phyloP scores from a whole-genome alignment of 2,797 vertebrate species.

The Sus cebifrons region DNA sequence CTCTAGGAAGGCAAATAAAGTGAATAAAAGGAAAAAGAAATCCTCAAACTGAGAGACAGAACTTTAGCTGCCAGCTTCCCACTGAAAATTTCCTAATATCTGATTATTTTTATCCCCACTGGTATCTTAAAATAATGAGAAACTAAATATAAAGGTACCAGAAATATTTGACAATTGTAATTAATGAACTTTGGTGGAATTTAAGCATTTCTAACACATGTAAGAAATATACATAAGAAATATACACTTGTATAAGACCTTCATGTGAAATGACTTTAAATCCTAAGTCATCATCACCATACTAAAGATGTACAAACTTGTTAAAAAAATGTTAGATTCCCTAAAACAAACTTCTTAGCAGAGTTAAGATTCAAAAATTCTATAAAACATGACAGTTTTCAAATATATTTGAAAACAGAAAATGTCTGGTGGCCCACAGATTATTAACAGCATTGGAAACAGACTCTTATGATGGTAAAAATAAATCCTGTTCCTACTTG shows the following conservation, averaged over 20 bases:
- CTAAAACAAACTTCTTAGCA: conserved; percentile 47
- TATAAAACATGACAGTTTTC: conserved; percentile 27
- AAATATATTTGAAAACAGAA: conserved; percentile 60
- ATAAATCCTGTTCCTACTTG: neutral
- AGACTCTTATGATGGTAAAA: neutral
- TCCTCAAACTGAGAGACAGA: neutral
- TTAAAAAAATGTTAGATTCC: neutral
- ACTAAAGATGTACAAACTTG: neutral
- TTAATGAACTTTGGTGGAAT: neutral
- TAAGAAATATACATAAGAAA: neutral
- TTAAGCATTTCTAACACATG: conserved; percentile 28
- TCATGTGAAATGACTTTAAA: conserved; percentile 1
- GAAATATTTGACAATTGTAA: neutral
- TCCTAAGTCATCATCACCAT: neutral
- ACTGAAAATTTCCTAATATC: neutral
- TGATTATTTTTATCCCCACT: neutral
- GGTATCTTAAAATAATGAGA: conserved; percentile 38
- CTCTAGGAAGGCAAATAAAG: conserved; percentile 38
- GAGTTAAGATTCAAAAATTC: conserved; percentile 25
- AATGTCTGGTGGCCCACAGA: neutral
- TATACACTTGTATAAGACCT: neutral
- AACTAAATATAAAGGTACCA: neutral
- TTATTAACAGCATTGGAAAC: conserved; percentile 8
- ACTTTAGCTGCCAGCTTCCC: neutral
- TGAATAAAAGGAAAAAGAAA: conserved; percentile 44